phyloP scores from a whole-genome alignment of 2,113 vertebrate species.

The Dolichotis patagonum region DNA sequence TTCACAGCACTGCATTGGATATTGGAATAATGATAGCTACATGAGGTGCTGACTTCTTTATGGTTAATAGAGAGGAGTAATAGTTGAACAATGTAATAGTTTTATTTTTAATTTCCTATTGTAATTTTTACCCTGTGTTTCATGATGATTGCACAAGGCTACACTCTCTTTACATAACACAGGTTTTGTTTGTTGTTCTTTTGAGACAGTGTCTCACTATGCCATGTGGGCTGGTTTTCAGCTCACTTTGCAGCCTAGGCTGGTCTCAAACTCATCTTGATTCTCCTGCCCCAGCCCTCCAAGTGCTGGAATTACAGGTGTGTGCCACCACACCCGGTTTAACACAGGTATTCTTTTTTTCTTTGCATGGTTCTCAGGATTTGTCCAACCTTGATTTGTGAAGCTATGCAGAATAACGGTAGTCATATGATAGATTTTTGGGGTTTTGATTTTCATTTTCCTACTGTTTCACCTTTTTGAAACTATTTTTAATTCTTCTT shows the following conservation, averaged over 20 bases:
- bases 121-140: background rate
- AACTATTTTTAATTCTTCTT: background rate
- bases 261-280: no score
- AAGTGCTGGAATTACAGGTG: no score
- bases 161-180: background rate
- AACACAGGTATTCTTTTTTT: background rate
- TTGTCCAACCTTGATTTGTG: background rate
- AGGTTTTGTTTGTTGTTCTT: no score
- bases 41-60: no score
- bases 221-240: no score
- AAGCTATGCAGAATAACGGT: background rate
- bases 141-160: background rate
- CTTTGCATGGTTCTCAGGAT: background rate
- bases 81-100: background rate
- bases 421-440: background rate
- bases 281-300: no score
- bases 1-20: background rate
- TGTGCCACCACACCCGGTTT: no score
- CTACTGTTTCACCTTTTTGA: background rate
- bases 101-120: background rate
- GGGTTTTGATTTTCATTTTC: background rate
- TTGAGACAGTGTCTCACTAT: no score
- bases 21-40: background rate
- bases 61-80: background rate
- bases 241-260: no score